These are phyloP conservation scores for Loris lydekkerianus DNA, from an alignment of 2,797 vertebrate genomes.

Conservation along the genomic window DNA sequence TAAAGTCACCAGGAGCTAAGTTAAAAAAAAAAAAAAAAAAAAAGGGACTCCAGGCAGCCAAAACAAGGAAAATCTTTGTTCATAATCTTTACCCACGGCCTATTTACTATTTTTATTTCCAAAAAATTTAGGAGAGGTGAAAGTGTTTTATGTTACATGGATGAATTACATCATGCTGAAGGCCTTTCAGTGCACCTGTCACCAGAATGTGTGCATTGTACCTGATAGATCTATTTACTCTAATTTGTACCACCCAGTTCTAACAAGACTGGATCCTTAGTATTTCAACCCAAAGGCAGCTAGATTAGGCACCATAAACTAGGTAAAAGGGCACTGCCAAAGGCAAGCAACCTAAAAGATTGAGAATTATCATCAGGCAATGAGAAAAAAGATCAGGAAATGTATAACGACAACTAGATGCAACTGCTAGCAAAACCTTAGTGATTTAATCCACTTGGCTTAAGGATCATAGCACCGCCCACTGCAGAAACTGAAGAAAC, in stretches of 20 bases:
- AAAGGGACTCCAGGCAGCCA: background rate
- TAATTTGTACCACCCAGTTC: background rate
- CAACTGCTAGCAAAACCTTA: background rate
- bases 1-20: background rate
- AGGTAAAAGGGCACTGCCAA: background rate
- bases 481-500: background rate
- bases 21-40: background rate
- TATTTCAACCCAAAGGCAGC: background rate
- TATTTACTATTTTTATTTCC: background rate
- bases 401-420: background rate
- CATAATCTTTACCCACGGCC: background rate
- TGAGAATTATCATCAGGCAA: background rate
- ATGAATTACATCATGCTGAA: background rate
- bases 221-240: background rate
- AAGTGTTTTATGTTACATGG: background rate
- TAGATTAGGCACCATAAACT: background rate
- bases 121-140: background rate
- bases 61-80: background rate
- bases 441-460: background rate
- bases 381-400: background rate
- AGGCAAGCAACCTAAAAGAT: background rate
- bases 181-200: background rate
- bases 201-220: background rate
- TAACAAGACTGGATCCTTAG: slow-evolving; percentile 15
- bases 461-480: background rate